A percentile compares a stretch with the other conserved stretches of the same genome.
phyloP scores from a whole-genome alignment of 2,888 invertebrate genomes.

The Xiphydria camelus region DNA sequence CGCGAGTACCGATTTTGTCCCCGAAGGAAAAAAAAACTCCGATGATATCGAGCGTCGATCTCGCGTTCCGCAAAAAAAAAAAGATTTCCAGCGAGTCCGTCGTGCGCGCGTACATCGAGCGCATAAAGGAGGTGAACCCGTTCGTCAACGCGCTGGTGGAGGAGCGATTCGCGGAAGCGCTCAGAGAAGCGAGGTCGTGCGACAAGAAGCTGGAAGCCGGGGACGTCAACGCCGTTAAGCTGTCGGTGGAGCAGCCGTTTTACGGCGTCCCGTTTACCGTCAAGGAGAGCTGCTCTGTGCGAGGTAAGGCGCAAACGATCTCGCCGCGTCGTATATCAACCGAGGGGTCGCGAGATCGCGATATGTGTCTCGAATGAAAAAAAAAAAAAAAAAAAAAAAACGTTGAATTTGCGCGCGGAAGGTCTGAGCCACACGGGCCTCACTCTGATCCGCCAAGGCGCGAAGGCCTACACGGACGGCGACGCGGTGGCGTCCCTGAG shows the following conservation, averaged over 20 bases:
- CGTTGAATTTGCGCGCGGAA: slow-evolving; percentile 23
- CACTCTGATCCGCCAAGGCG: slow-evolving; percentile 38
- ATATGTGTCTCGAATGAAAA: no score
- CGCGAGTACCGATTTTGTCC: neutral
- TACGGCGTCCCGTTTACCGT: slow-evolving; percentile 84
- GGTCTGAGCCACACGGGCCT: slow-evolving; percentile 54
- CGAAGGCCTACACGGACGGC: slow-evolving; percentile 60
- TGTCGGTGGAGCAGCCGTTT: slow-evolving; percentile 72
- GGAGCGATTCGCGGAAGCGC: slow-evolving; percentile 74
- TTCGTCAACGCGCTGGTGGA: slow-evolving; percentile 80
- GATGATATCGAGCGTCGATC: neutral
- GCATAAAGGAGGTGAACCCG: slow-evolving; percentile 79
- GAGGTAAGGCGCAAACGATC: slow-evolving; percentile 60
- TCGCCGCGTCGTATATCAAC: no score
- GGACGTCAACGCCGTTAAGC: slow-evolving; percentile 62
- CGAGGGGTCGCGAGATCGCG: no score
- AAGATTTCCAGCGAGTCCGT: slow-evolving; percentile 74
- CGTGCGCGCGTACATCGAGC: slow-evolving; percentile 72
- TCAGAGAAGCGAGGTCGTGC: slow-evolving; percentile 73
- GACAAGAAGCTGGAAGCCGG: slow-evolving; percentile 70
- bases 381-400: no score
- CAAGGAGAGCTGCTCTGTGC: slow-evolving; percentile 79
- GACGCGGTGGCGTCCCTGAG: slow-evolving; percentile 59
- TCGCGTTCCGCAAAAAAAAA: neutral
- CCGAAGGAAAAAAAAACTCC: neutral